Conservation (phyloP, 2,888 invertebrate species). For the Nomada ferruginata region DNA sequence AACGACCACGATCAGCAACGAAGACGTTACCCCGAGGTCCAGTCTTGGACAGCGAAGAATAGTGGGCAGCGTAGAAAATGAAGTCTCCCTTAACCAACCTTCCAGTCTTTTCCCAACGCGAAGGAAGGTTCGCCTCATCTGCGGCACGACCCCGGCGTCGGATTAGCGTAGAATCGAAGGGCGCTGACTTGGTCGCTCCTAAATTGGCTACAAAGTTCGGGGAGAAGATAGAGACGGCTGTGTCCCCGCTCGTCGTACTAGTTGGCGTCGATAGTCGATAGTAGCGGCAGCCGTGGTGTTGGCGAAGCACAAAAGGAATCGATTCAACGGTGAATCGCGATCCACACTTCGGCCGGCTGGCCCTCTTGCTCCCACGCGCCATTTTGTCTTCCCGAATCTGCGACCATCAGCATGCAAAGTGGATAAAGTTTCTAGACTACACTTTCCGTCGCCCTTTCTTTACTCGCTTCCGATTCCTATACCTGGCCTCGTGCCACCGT, state of each 20-base stretch:
- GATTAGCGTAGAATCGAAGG: conserved; percentile 81
- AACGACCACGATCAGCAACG: conserved; percentile 22
- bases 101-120: conserved; percentile 44
- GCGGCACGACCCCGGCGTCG: conserved; percentile 75
- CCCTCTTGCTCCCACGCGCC: conserved; percentile 48
- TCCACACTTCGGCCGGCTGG: conserved; percentile 60
- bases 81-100: conserved; percentile 68
- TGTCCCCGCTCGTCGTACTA: conserved; percentile 35
- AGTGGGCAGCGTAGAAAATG: conserved; percentile 66
- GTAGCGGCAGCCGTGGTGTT: conserved; percentile 32
- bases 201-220: conserved; percentile 81
- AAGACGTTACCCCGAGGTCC: conserved; percentile 64
- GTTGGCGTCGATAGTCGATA: conserved; percentile 33
- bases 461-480: conserved; percentile 71
- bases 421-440: conserved; percentile 79
- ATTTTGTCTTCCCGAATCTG: conserved; percentile 78
- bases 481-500: conserved; percentile 58
- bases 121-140: conserved; percentile 68
- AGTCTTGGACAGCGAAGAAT: conserved; percentile 58
- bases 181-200: conserved; percentile 80
- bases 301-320: conserved; percentile 76
- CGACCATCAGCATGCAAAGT: conserved; percentile 81
- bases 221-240: conserved; percentile 62
- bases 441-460: conserved; percentile 72
- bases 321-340: conserved; percentile 75